A percentile compares a stretch with the other conserved stretches of the same genome.
These are phyloP conservation scores for Hylaeus volcanicus DNA, from an alignment of 1,140 invertebrate species.

Conservation along the genomic window DNA sequence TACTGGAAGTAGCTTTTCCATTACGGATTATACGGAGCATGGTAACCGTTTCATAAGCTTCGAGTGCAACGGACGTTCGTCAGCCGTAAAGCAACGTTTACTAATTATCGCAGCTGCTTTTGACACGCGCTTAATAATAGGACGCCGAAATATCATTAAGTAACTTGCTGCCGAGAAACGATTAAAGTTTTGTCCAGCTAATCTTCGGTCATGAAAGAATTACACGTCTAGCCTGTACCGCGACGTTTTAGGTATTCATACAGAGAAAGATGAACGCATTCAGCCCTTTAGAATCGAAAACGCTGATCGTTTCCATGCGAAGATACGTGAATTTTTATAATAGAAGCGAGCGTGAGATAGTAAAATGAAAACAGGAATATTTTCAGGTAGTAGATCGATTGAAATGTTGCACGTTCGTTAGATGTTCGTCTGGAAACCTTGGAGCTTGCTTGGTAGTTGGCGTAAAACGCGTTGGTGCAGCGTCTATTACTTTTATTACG, in stretches of 20 bases:
- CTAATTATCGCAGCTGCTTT: slow-evolving; percentile 46
- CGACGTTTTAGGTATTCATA: too few relatives aligned
- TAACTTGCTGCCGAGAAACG: background rate
- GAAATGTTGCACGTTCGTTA: background rate
- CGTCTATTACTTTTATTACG: slow-evolving; percentile 46
- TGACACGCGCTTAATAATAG: slow-evolving; percentile 47
- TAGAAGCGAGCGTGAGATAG: too few relatives aligned
- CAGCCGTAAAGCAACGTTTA: slow-evolving; percentile 44
- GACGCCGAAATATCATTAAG: slow-evolving; percentile 39
- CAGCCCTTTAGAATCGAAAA: too few relatives aligned
- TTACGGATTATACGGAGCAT: slow-evolving; percentile 37
- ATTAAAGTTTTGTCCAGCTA: background rate
- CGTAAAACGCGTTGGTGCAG: slow-evolving; percentile 30
- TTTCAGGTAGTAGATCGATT: too few relatives aligned
- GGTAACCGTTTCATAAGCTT: slow-evolving; percentile 32
- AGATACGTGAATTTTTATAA: too few relatives aligned
- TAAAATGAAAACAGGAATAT: too few relatives aligned
- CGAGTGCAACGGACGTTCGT: slow-evolving; percentile 49
- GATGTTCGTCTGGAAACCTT: background rate
- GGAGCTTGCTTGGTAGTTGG: background rate
- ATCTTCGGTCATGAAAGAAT: background rate
- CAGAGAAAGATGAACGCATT: too few relatives aligned
- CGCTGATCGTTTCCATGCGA: too few relatives aligned
- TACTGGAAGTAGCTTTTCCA: slow-evolving; percentile 9
- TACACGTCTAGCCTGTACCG: background rate